Base-by-base conservation (phyloP, 1,140 invertebrate species). In the Caenorhabditis brenneri region DNA sequence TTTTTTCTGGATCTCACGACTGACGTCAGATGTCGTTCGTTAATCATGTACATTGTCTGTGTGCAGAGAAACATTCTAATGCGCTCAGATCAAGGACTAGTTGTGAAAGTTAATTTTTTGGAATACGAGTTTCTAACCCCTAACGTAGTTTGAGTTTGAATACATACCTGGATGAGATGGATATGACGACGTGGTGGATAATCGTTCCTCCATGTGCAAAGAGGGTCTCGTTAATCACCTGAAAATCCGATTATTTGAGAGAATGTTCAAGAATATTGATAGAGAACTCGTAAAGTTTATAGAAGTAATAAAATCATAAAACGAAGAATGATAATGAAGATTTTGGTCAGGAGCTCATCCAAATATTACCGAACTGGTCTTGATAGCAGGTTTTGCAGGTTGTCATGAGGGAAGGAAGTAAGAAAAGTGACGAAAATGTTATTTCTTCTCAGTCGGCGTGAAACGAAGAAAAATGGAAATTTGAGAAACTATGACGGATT, bases 191-290 rank as follows among this genome's bases (percentile, higher is more conserved):
- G 65, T 74, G 7, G 65, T 74, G 36, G 65, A 74, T 74, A 74
- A 74, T 74, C 65, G 65, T n/a, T 74, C 65, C 65, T 74, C 65
- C 65, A 74, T 74, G 36, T 74, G 36, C 36, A 12, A 15, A 36
- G 1, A 51, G 9, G n/a, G 42, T 74, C 65, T 74, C 36, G 31
- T 65, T 65, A 65, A 65, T 65, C 58, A 65, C 58, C 58, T 65
- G 58, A 74, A 65, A 19, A 74, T 39, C 36, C 3, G n/a, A 74
- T 74, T 74, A 42, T 24, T 74, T 42, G 1, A 24, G n/a, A 24
- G 65, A 46, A n/a, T 46, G 0, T n/a, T 2, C 1, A 65, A 33
- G 5, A 65, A 7, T 33, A 19, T 7, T 10, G 10, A 65, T 36
- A 55, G 58, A 36, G 16, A 65, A 36, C 9, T 19, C 19, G 33